A percentile compares a stretch with the other conserved stretches of the same genome.
Conservation (phyloP, 1,140 invertebrate species). For the Bombyx mori region ASM3026992v2 NC_085120.1:5608001-5608500, state of each 20-base stretch:
- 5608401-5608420: background rate
- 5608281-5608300: slow-evolving; percentile 4
- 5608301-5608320: slow-evolving; percentile 2
- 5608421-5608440: background rate
- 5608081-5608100: background rate
- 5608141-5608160: slow-evolving; percentile 6
- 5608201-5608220: background rate
- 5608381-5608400: slow-evolving; percentile 6
- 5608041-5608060: background rate
- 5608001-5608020: too few relatives aligned
- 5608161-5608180: slow-evolving; percentile 12
- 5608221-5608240: slow-evolving; percentile 6
- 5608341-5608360: slow-evolving; percentile 6
- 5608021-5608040: too few relatives aligned
- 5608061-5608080: background rate
- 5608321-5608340: slow-evolving; percentile 6
- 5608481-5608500: background rate
- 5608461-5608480: slow-evolving; percentile 3
- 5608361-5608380: background rate
- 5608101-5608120: background rate
- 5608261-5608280: slow-evolving; percentile 7
- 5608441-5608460: slow-evolving; percentile 3
- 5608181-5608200: slow-evolving; percentile 3
- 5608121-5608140: background rate
- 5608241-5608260: slow-evolving; percentile 11